A percentile compares a stretch with the other conserved stretches of the same genome.
phyloP scores from a whole-genome alignment of 2,797 vertebrate genomes.

The Melanotaenia parkinsoni region DNA sequence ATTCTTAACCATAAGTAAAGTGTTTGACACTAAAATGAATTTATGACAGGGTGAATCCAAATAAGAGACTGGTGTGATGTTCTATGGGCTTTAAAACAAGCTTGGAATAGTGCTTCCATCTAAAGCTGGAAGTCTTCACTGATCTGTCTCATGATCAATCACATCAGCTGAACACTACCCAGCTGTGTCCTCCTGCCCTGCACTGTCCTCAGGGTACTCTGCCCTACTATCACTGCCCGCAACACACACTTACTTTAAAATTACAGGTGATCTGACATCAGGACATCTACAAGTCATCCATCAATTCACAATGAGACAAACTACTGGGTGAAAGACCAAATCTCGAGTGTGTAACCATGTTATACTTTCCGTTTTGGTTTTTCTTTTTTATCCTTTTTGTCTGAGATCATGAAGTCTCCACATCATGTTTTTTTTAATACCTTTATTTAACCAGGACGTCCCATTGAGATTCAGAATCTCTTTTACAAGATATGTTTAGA shows the following conservation, averaged over 20 bases:
- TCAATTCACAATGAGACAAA: slow-evolving; percentile 70
- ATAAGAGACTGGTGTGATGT: slow-evolving; percentile 2
- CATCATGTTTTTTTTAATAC: background rate
- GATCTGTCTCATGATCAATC: slow-evolving; percentile 81
- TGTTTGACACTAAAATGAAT: background rate
- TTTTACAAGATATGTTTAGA: slow-evolving; percentile 6
- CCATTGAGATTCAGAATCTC: too few relatives aligned
- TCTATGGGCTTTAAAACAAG: slow-evolving; percentile 35
- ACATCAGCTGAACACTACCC: slow-evolving; percentile 74
- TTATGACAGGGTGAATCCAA: background rate
- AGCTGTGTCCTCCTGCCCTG: slow-evolving; percentile 75
- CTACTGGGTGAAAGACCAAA: slow-evolving; percentile 40
- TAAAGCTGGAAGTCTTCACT: slow-evolving; percentile 72
- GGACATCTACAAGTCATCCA: slow-evolving; percentile 83
- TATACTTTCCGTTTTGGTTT: slow-evolving; percentile 22
- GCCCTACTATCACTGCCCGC: slow-evolving; percentile 70
- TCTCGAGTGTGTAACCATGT: slow-evolving; percentile 44
- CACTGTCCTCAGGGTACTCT: slow-evolving; percentile 69
- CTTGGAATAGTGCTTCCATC: slow-evolving; percentile 32
- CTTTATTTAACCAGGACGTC: too few relatives aligned
- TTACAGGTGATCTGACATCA: slow-evolving; percentile 80
- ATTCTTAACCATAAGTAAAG: background rate
- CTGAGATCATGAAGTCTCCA: slow-evolving; percentile 5
- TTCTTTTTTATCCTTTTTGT: slow-evolving; percentile 26
- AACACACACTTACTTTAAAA: slow-evolving; percentile 78